A percentile compares a stretch with the other conserved stretches of the same genome.
phyloP scores from a whole-genome alignment of 2,888 invertebrate species.

The Lysandra bellargus region DNA sequence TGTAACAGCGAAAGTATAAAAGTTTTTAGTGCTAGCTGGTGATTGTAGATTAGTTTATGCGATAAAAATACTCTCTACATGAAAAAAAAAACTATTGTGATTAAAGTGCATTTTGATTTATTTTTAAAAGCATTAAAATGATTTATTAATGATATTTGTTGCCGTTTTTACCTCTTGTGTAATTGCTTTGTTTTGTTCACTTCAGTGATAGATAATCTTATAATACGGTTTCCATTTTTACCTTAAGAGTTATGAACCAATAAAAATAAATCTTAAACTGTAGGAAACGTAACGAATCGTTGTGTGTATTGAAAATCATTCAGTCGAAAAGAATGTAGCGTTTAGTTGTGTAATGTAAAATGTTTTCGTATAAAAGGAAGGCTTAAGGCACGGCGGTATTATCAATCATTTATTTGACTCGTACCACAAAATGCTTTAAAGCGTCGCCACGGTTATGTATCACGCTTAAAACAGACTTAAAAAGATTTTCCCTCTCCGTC shows the following conservation, averaged over 20 bases:
- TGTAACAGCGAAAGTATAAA: neutral
- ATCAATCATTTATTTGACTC: slow-evolving; percentile 77
- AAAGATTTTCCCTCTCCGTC: slow-evolving; percentile 60
- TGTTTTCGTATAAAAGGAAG: slow-evolving; percentile 70
- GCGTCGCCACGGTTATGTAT: slow-evolving; percentile 70
- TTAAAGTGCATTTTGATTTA: neutral
- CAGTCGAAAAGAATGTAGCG: slow-evolving; percentile 7
- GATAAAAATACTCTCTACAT: neutral
- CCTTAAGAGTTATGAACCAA: neutral
- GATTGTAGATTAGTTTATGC: neutral
- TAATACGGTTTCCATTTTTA: neutral
- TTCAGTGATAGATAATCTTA: neutral
- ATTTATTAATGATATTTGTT: slow-evolving; percentile 39
- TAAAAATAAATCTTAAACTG: neutral
- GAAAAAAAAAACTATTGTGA: neutral
- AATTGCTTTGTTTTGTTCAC: slow-evolving; percentile 4
- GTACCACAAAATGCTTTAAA: slow-evolving; percentile 74
- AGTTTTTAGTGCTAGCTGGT: neutral
- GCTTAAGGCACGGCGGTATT: slow-evolving; percentile 61
- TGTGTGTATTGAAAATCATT: neutral
- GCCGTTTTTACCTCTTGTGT: neutral
- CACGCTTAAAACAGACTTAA: slow-evolving; percentile 71
- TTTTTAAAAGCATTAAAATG: neutral
- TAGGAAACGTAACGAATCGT: neutral
- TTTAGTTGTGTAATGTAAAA: slow-evolving; percentile 46